phyloP scores from a whole-genome alignment of 2,797 vertebrate species.

The Sebastes itinus region DNA sequence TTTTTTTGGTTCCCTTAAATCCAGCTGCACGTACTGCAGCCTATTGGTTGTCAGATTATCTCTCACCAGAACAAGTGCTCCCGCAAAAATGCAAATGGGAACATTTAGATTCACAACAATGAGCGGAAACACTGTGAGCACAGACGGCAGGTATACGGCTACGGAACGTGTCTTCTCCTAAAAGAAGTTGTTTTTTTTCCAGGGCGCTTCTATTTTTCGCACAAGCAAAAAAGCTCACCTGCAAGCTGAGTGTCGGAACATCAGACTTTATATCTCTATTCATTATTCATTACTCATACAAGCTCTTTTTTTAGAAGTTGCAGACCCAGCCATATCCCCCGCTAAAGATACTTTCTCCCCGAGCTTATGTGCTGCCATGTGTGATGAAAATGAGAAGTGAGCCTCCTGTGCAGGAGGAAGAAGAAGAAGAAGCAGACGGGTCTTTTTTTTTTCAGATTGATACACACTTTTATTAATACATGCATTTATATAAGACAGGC shows the following conservation, averaged over 20 bases:
- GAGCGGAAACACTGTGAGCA: conserved; percentile 1
- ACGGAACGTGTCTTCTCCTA: conserved; percentile 5
- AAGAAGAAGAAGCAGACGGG: neutral
- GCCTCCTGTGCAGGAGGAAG: conserved; percentile 11
- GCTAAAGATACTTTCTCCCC: conserved; percentile 49
- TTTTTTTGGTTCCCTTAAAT: conserved; percentile 15
- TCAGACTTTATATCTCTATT: conserved; percentile 62
- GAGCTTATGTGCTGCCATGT: conserved; percentile 36
- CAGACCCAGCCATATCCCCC: conserved; percentile 38
- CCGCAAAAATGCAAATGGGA: conserved; percentile 27
- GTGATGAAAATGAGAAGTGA: conserved; percentile 35
- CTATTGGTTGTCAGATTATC: conserved; percentile 36
- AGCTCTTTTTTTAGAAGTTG: conserved; percentile 64
- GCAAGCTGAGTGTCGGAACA: conserved; percentile 52
- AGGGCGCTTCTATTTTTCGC: conserved; percentile 65
- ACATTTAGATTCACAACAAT: conserved; percentile 50
- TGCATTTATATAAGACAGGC: neutral
- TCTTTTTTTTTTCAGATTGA: neutral
- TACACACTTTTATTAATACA: neutral
- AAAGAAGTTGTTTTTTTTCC: conserved; percentile 34
- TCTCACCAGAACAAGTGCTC: conserved; percentile 7
- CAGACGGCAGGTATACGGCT: neutral
- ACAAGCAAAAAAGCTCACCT: conserved; percentile 53
- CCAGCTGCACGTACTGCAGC: neutral
- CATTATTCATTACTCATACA: conserved; percentile 77